Evolutionary conservation across 2,797 vertebrate genomes (phyloP).

Genomic region (Rhinogobio ventralis): DNA sequence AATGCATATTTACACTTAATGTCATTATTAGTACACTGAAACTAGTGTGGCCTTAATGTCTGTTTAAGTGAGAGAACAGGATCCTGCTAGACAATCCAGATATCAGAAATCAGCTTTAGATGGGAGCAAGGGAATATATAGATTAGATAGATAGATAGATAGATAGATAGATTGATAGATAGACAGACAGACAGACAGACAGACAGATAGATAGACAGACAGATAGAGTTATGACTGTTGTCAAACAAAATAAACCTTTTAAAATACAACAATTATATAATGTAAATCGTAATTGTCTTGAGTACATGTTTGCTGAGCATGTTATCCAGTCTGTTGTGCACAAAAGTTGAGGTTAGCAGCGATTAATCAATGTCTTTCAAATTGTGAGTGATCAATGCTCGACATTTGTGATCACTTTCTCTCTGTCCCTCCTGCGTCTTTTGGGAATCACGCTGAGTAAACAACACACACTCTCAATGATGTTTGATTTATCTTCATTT

Average conservation of each 20-base stretch:
- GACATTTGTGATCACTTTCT: conserved; percentile 36
- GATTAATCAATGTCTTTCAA: conserved; percentile 52
- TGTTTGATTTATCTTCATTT: conserved; percentile 65
- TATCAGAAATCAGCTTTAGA: background rate
- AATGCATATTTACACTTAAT: no score
- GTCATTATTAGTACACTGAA: background rate
- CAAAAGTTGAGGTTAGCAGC: conserved; percentile 9
- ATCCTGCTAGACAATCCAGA: background rate
- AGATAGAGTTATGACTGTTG: background rate
- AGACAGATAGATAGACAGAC: background rate
- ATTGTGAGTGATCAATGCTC: conserved; percentile 36
- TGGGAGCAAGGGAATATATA: background rate
- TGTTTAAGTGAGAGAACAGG: background rate
- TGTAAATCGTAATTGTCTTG: background rate
- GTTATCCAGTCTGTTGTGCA: conserved; percentile 37
- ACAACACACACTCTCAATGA: conserved; percentile 50
- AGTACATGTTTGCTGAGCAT: background rate
- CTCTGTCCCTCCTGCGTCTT: conserved; percentile 37
- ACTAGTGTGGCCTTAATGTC: background rate
- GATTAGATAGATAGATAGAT: background rate
- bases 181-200: background rate
- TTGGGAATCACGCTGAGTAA: conserved; percentile 45
- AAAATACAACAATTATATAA: background rate
- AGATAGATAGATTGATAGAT: background rate
- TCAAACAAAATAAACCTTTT: background rate